Percentiles rank a stretch among this genome's conserved stretches.
phyloP scores from a whole-genome alignment of 2,797 vertebrate species.

The Threskiornis aethiopicus region DNA sequence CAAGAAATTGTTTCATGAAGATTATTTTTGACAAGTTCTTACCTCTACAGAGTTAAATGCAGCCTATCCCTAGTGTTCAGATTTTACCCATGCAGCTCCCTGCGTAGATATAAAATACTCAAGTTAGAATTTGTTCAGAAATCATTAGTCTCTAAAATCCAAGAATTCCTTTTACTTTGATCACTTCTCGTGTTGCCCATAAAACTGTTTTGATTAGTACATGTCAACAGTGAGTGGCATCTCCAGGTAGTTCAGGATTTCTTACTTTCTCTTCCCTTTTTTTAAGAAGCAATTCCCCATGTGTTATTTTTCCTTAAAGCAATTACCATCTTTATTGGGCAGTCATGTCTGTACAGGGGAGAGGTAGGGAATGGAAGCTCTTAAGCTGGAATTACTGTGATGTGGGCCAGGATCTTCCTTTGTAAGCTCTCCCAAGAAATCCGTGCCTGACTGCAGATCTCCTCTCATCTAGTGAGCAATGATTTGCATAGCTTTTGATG shows the following conservation, averaged over 20 bases:
- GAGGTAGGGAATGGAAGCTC: not conserved
- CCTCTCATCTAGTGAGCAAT: not conserved
- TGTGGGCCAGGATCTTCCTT: not conserved
- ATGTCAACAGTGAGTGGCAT: not conserved
- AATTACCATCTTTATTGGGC: not conserved
- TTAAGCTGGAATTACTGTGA: not conserved
- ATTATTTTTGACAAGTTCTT: not conserved
- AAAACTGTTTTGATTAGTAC: not conserved
- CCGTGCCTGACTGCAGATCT: not conserved
- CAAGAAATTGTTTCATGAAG: not conserved
- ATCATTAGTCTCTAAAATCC: not conserved
- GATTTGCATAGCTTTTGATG: not conserved
- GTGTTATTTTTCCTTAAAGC: not conserved
- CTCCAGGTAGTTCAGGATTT: not conserved
- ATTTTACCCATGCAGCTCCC: not conserved
- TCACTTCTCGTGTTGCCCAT: not conserved
- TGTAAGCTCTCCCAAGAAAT: not conserved
- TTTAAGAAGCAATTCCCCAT: not conserved
- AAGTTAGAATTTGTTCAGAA: not conserved
- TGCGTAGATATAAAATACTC: not conserved
- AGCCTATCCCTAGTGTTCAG: not conserved
- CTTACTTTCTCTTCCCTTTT: not conserved
- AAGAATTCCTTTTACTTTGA: not conserved
- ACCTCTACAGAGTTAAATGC: not conserved
- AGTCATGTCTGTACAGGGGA: not conserved